Evolutionary conservation across 2,888 invertebrate genomes (phyloP).

Genomic region (Spodoptera exigua): DNA sequence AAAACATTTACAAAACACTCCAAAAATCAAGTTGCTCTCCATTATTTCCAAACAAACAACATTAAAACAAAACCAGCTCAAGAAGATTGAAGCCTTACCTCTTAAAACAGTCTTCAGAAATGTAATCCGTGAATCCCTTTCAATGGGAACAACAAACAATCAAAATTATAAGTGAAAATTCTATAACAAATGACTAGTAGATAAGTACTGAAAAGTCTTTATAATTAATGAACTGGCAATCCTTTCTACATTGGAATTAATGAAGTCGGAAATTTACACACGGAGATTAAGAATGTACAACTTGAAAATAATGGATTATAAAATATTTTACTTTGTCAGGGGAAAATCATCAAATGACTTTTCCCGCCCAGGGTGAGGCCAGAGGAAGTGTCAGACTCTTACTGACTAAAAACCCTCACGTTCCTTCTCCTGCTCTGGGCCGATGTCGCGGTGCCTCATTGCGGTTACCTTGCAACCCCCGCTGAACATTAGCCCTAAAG

Average conservation of each 20-base stretch:
- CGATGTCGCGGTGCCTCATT: no score
- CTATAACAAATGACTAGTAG: slow-evolving; percentile 66
- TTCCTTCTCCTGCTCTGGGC: no score
- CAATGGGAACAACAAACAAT: slow-evolving; percentile 44
- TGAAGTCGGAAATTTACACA: slow-evolving; percentile 71
- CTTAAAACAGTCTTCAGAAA: slow-evolving; percentile 15
- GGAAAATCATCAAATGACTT: no score
- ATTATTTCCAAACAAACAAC: no score
- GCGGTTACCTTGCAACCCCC: no score
- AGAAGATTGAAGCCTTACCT: slow-evolving; percentile 3
- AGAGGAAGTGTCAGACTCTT: no score
- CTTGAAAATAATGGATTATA: background rate
- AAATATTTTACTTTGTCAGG: no score
- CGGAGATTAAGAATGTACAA: slow-evolving; percentile 34
- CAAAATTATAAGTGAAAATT: slow-evolving; percentile 63
- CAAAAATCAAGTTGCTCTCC: background rate
- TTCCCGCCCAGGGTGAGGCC: no score
- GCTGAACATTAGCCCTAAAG: no score
- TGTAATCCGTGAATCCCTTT: slow-evolving; percentile 40
- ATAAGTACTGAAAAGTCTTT: slow-evolving; percentile 78
- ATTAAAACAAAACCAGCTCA: background rate
- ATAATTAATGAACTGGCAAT: slow-evolving; percentile 86
- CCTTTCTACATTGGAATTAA: slow-evolving; percentile 80
- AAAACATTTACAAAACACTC: background rate
- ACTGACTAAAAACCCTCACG: no score